phyloP scores from a whole-genome alignment of 2,888 invertebrate species.

The Hermodice carunculata region DNA sequence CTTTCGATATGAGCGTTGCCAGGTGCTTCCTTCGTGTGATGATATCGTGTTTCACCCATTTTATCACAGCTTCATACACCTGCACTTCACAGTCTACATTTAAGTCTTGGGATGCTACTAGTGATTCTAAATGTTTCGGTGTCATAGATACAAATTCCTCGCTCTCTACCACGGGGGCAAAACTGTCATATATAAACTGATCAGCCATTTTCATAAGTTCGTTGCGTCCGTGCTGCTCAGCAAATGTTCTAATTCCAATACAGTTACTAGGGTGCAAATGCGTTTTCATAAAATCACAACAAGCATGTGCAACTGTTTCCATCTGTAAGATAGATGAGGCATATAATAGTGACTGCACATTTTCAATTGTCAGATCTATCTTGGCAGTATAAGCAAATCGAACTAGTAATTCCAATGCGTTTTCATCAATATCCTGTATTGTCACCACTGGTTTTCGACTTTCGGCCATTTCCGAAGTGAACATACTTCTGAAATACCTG shows the following conservation, averaged over 20 bases:
- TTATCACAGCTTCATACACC: constrained; percentile 69
- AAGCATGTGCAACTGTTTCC: constrained; percentile 69
- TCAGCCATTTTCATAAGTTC: constrained; percentile 64
- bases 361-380: constrained; percentile 66
- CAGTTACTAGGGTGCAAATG: constrained; percentile 70
- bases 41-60: constrained; percentile 68
- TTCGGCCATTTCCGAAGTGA: constrained; percentile 69
- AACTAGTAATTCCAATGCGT: constrained; percentile 64
- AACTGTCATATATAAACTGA: constrained; percentile 63
- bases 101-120: constrained; percentile 60
- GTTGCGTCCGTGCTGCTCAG: constrained; percentile 69
- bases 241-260: constrained; percentile 69
- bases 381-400: constrained; percentile 71
- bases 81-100: constrained; percentile 60
- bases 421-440: constrained; percentile 67
- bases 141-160: constrained; percentile 64
- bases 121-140: constrained; percentile 52
- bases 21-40: constrained; percentile 56
- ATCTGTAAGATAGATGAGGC: constrained; percentile 71
- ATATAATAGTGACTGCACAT: constrained; percentile 71
- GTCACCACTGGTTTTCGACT: constrained; percentile 54
- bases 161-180: constrained; percentile 57
- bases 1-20: constrained; percentile 58
- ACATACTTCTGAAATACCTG: constrained; percentile 71
- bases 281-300: constrained; percentile 70